Base-by-base conservation (phyloP, 1,140 invertebrate species). In the Anadara kagoshimensis region DNA sequence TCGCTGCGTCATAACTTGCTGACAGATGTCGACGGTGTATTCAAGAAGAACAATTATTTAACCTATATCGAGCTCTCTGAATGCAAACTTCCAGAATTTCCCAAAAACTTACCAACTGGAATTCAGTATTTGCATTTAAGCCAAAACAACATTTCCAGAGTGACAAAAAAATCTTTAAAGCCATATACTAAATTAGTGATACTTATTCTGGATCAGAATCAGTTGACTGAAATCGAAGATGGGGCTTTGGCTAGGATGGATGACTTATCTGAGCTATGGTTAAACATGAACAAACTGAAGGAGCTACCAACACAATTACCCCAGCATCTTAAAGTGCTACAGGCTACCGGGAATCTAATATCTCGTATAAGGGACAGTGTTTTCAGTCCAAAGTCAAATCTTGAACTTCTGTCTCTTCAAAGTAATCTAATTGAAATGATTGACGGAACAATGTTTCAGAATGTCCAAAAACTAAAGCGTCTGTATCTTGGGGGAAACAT, bases 161-260 rank as follows among this genome's bases (percentile, higher is more conserved):
- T 98, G n/a, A 92, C 92, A 49, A 92, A 94, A 78, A 95, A 95
- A 20, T 95, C 97, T 81, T 91, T 98, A 63, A 94, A 97, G 81
- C 94, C 94, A 70, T 97, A 96, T 86, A 94, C 94, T 0, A 88
- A 96, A 24, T 85, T 97, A 18, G 93, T 94, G 72, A 91, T 94
- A 20, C 85, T 98, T 36, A 93, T 95, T 83, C 91, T 97, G 44
- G 94, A 94, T 22, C 91, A 94, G 64, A 97, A 97, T 64, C 43
- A 73, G 7, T 73, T 78, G 18, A 47, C 20, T 12, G 12, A 41
- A n/a, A 67, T 78, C 57, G 51, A 75, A n/a, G 45, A 75, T n/a
- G 95, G 97, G 79, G 94, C 96, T 0, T 88, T 98, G n/a, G 95
- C 95, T 0, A 91, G 95, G 26, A 85, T 96, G 26, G 95, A 96